Evolutionary conservation across 2,888 invertebrate species (phyloP).

Genomic region (Athrips mouffetella): DNA sequence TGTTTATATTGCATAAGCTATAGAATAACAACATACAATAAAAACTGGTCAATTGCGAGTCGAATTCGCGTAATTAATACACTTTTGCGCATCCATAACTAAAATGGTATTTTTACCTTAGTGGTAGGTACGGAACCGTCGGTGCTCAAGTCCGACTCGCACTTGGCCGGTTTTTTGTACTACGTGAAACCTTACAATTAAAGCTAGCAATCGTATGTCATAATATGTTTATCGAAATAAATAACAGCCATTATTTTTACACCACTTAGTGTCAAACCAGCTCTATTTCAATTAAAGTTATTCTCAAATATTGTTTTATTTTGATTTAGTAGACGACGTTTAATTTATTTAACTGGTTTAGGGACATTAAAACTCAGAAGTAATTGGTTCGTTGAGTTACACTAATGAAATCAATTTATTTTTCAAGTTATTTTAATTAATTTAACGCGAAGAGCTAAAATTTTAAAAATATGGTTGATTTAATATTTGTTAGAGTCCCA

Average conservation of each 20-base stretch:
- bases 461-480: too few relatives aligned
- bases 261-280: conserved; percentile 17
- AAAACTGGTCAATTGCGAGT: too few relatives aligned
- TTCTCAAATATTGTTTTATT: background rate
- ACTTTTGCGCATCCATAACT: too few relatives aligned
- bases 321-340: conserved; percentile 9
- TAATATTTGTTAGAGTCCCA: too few relatives aligned
- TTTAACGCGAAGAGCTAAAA: background rate
- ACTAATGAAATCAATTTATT: conserved; percentile 1
- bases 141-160: too few relatives aligned
- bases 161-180: too few relatives aligned
- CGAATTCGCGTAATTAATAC: too few relatives aligned
- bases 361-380: background rate
- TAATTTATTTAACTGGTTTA: conserved; percentile 12
- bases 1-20: too few relatives aligned
- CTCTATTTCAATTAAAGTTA: conserved; percentile 11
- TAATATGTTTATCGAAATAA: conserved; percentile 25
- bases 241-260: conserved; percentile 25
- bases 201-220: background rate
- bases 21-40: too few relatives aligned
- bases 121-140: too few relatives aligned
- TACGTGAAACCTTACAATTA: background rate
- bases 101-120: too few relatives aligned
- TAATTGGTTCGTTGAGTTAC: conserved; percentile 7
- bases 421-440: background rate